phyloP scores from a whole-genome alignment of 30 jellyfish, hydroid and myxozoan genomes.

The Hydractinia echinata region DNA sequence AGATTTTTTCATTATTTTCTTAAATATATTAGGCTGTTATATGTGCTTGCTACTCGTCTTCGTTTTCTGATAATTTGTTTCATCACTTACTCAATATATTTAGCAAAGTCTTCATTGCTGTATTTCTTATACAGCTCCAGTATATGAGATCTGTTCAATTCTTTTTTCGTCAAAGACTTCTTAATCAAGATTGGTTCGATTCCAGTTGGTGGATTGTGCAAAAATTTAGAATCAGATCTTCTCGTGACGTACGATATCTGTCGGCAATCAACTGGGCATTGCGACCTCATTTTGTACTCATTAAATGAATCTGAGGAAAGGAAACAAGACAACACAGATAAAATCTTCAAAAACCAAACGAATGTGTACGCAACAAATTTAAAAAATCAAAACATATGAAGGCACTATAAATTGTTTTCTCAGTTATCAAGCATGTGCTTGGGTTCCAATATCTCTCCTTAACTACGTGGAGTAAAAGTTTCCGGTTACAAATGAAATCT shows the following conservation, averaged over 20 bases:
- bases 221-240: slow-evolving; percentile 16
- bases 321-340: background rate
- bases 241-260: background rate
- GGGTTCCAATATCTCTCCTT: too few relatives aligned
- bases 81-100: slow-evolving; percentile 5
- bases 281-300: background rate
- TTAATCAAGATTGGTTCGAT: background rate
- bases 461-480: too few relatives aligned
- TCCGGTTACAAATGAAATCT: too few relatives aligned
- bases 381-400: too few relatives aligned
- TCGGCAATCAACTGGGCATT: background rate
- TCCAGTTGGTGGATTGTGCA: slow-evolving; percentile 26
- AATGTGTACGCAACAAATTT: background rate
- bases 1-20: too few relatives aligned
- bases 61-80: background rate
- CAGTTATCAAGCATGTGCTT: too few relatives aligned
- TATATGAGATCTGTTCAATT: background rate
- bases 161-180: background rate
- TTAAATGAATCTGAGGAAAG: background rate
- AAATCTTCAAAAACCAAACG: background rate
- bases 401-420: too few relatives aligned
- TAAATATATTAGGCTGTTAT: background rate
- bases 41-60: background rate
- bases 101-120: background rate
- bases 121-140: background rate